These are phyloP conservation scores for Crossoptilon crossoptilon DNA, from an alignment of 2,797 vertebrate species.

Conservation along the genomic window DNA sequence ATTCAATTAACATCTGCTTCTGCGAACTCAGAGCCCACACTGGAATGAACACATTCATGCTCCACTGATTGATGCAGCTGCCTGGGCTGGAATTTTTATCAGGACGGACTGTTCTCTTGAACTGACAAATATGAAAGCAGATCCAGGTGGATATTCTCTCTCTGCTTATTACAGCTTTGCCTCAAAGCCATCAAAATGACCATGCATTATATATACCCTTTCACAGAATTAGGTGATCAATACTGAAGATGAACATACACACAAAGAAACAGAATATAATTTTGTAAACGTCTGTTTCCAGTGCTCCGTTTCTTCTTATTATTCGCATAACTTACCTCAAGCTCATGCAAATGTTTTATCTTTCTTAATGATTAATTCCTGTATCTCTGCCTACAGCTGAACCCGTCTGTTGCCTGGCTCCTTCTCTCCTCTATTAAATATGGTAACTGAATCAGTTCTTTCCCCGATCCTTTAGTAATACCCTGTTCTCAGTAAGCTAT, in stretches of 20 bases:
- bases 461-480: not conserved
- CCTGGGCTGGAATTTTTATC: not conserved
- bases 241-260: not conserved
- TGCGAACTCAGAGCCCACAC: not conserved
- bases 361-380: not conserved
- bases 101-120: not conserved
- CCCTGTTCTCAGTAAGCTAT: not conserved
- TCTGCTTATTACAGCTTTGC: not conserved
- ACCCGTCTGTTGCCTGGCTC: not conserved
- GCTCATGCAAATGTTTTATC: not conserved
- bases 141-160: not conserved
- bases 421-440: not conserved
- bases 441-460: not conserved
- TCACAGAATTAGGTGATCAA: not conserved
- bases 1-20: constrained; percentile 11
- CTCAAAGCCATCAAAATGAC: not conserved
- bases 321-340: not conserved
- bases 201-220: not conserved
- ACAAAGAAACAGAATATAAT: not conserved
- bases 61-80: not conserved
- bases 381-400: not conserved
- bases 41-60: not conserved
- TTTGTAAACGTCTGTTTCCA: not conserved
- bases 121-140: not conserved
- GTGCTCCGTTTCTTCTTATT: not conserved